Evolutionary conservation across 2,113 vertebrate species (phyloP).

Genomic region (Eira barbara): DNA sequence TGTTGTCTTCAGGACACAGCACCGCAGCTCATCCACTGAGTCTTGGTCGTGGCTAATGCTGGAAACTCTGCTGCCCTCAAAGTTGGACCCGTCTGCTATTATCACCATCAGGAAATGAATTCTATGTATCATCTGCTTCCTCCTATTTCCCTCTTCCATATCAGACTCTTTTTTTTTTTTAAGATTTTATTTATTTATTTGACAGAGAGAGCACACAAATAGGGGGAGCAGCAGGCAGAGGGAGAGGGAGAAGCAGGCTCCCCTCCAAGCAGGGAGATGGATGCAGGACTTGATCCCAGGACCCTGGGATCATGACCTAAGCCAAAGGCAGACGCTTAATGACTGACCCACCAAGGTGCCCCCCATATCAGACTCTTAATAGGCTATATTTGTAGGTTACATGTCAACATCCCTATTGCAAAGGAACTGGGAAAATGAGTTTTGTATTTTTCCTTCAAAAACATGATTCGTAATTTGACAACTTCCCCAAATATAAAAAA

Average conservation of each 20-base stretch:
- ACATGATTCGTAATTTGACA: background rate
- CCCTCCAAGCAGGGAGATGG: no score
- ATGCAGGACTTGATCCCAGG: no score
- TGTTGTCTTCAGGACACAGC: background rate
- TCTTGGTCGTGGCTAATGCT: background rate
- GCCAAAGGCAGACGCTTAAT: no score
- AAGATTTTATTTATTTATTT: no score
- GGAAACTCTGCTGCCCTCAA: background rate
- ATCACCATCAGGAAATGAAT: background rate
- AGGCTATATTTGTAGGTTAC: background rate
- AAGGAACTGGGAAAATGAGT: background rate
- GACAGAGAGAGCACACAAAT: no score
- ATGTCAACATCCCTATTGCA: background rate
- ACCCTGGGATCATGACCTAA: no score
- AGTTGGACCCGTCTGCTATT: background rate
- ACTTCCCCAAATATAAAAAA: background rate
- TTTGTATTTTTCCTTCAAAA: constrained; percentile 3
- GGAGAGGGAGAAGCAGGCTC: no score
- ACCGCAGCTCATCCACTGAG: background rate
- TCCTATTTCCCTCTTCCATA: background rate
- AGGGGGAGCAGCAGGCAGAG: no score
- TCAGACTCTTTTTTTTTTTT: background rate
- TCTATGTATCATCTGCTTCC: background rate
- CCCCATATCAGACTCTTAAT: background rate
- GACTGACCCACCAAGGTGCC: no score